Percentiles rank a stretch among this genome's conserved stretches.
These are phyloP conservation scores for Bombylius major DNA, from an alignment of 2,888 invertebrate genomes.

Conservation along the genomic window DNA sequence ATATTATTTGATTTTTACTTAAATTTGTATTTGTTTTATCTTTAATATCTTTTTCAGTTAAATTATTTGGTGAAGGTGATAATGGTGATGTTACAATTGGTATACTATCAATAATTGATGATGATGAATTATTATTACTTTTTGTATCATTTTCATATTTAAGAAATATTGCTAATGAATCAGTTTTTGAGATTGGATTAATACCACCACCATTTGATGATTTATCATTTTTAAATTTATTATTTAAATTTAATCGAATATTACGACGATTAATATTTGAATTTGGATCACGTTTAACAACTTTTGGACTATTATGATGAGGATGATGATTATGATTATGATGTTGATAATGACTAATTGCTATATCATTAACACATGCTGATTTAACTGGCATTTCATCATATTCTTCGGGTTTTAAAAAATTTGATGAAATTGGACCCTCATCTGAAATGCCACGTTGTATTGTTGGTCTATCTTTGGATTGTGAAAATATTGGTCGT, in stretches of 20 bases:
- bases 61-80: background rate
- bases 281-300: slow-evolving; percentile 12
- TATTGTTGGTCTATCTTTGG: slow-evolving; percentile 26
- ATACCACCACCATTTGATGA: slow-evolving; percentile 9
- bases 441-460: slow-evolving; percentile 37
- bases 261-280: slow-evolving; percentile 14
- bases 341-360: slow-evolving; percentile 3
- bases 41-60: slow-evolving; percentile 30
- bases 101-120: background rate
- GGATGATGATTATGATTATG: background rate
- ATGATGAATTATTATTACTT: background rate
- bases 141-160: slow-evolving; percentile 32
- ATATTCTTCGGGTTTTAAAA: slow-evolving; percentile 35
- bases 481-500: slow-evolving; percentile 21
- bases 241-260: slow-evolving; percentile 12
- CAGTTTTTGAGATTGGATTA: slow-evolving; percentile 26
- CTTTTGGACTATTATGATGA: slow-evolving; percentile 6
- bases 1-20: slow-evolving; percentile 28
- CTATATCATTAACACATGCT: slow-evolving; percentile 33
- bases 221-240: background rate
- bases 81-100: background rate
- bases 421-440: slow-evolving; percentile 35
- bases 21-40: slow-evolving; percentile 31
- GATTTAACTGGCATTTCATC: slow-evolving; percentile 37
- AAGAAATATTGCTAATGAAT: slow-evolving; percentile 33